These are phyloP conservation scores for Papilio gigon DNA, from an alignment of 2,888 invertebrate genomes.

Conservation along the genomic window DNA sequence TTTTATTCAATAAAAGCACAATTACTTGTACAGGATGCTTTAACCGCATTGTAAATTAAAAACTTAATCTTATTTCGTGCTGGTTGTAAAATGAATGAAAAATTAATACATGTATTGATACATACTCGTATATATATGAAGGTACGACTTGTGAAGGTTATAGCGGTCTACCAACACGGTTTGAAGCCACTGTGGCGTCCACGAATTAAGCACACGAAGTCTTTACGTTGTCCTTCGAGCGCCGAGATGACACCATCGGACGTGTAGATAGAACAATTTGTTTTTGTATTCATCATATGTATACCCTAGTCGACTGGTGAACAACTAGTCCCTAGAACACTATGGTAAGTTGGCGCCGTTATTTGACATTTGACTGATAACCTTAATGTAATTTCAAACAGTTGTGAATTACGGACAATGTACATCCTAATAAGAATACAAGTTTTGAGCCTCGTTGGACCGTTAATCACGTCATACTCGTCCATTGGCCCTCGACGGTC, in stretches of 20 bases:
- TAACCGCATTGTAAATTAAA: slow-evolving; percentile 40
- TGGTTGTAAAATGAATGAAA: slow-evolving; percentile 25
- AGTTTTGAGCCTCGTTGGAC: slow-evolving; percentile 26
- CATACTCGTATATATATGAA: slow-evolving; percentile 3
- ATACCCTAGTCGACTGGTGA: too few relatives aligned
- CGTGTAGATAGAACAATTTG: too few relatives aligned
- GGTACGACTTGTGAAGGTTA: neutral
- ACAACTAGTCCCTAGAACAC: too few relatives aligned
- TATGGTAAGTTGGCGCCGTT: too few relatives aligned
- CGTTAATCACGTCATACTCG: slow-evolving; percentile 36
- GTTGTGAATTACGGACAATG: slow-evolving; percentile 28
- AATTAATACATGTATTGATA: slow-evolving; percentile 2
- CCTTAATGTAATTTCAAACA: slow-evolving; percentile 10
- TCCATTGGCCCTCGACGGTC: slow-evolving; percentile 7
- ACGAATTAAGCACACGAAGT: neutral
- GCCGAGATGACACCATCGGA: too few relatives aligned
- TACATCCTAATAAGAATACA: slow-evolving; percentile 34
- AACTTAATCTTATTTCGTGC: slow-evolving; percentile 26
- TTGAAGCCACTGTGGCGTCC: neutral
- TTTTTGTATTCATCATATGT: too few relatives aligned
- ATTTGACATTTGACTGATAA: neutral
- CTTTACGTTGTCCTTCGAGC: too few relatives aligned
- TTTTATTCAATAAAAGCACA: slow-evolving; percentile 39
- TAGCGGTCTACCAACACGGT: neutral
- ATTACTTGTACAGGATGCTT: slow-evolving; percentile 38